Evolutionary conservation across 92 coral and sea anemone genomes (phyloP).

Genomic region (Phenganax marumi): DNA sequence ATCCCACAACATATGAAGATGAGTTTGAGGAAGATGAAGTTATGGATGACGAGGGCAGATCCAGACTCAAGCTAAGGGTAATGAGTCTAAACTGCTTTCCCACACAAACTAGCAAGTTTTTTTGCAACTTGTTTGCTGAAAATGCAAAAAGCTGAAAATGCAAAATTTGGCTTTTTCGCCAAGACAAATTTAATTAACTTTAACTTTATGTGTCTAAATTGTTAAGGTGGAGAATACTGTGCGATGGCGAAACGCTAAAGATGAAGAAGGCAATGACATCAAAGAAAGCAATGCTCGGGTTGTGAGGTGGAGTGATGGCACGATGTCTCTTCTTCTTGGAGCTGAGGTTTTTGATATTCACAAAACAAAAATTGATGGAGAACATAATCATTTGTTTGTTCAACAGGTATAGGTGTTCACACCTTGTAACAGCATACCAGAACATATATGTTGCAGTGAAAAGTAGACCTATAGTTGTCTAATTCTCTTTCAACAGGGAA

Average conservation of each 20-base stretch:
- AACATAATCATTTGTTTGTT: constrained; percentile 91
- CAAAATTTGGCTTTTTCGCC: background rate
- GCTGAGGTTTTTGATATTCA: constrained; percentile 98
- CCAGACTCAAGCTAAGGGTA: constrained; percentile 94
- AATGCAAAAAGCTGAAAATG: background rate
- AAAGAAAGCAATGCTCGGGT: constrained; percentile 97
- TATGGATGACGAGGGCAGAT: constrained; percentile 94
- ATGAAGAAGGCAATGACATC: constrained; percentile 83
- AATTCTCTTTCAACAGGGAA: constrained; percentile 61
- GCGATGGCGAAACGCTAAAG: constrained; percentile 88
- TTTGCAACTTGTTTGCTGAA: no score
- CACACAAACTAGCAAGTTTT: no score
- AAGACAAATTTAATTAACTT: background rate
- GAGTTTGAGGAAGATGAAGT: constrained; percentile 97
- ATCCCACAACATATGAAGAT: constrained; percentile 80
- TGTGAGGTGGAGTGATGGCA: constrained; percentile 98
- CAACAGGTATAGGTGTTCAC: constrained; percentile 69
- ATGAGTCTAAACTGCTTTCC: no score
- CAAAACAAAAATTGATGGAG: constrained; percentile 89
- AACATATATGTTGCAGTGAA: background rate
- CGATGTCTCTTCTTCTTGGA: constrained; percentile 81
- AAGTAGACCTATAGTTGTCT: background rate
- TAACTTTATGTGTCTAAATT: background rate
- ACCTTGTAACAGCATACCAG: background rate
- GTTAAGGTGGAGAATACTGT: constrained; percentile 89